These are phyloP conservation scores for Micromys minutus DNA, from an alignment of 2,113 vertebrate genomes.

Conservation along the genomic window DNA sequence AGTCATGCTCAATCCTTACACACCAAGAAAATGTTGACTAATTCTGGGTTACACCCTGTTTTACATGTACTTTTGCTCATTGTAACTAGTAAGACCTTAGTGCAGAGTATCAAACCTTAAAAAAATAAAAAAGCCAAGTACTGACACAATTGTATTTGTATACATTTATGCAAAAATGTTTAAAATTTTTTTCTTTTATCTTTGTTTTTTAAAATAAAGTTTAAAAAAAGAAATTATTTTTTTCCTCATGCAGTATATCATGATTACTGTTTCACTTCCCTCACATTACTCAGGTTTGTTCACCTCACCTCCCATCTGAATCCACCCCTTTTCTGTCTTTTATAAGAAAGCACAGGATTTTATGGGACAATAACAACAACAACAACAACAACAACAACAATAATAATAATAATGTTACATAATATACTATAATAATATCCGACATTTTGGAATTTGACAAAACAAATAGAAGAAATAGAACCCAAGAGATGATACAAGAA, in stretches of 20 bases:
- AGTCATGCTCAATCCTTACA: too few relatives aligned
- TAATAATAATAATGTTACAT: not conserved
- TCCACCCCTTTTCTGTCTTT: not conserved
- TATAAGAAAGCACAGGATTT: not conserved
- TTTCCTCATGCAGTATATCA: not conserved
- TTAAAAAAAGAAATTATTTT: too few relatives aligned
- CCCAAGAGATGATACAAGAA: not conserved
- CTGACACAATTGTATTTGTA: too few relatives aligned
- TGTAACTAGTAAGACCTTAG: too few relatives aligned
- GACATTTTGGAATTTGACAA: not conserved
- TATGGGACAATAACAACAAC: not conserved
- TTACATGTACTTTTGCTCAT: too few relatives aligned
- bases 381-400: too few relatives aligned
- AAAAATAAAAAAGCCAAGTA: too few relatives aligned
- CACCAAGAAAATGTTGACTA: too few relatives aligned
- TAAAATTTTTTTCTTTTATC: not conserved
- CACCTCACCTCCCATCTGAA: fast-evolving
- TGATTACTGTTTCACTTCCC: not conserved
- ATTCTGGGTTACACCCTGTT: too few relatives aligned
- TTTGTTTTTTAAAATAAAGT: not conserved
- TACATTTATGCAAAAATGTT: not conserved
- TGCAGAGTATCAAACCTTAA: too few relatives aligned
- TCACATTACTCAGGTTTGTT: not conserved
- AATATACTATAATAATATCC: not conserved
- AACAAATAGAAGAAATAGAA: not conserved